A percentile compares a stretch with the other conserved stretches of the same genome.
Evolutionary conservation across 2,113 vertebrate genomes (phyloP).

Genomic region (Cyrtonyx montezumae): DNA sequence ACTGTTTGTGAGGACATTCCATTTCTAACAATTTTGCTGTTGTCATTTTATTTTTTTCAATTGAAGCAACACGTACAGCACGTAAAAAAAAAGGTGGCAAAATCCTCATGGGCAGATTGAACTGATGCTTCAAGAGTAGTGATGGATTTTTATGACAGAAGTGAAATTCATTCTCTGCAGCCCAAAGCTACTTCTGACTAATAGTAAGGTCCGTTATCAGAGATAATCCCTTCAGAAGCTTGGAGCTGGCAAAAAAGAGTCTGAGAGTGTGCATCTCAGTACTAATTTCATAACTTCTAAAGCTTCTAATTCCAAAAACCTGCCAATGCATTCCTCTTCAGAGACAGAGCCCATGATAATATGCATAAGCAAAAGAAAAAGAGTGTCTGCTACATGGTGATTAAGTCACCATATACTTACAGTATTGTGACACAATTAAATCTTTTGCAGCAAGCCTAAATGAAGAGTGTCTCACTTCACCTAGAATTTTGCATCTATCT

Average conservation of each 20-base stretch:
- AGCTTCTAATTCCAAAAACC: background rate
- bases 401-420: background rate
- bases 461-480: background rate
- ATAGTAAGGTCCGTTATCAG: background rate
- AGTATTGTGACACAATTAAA: background rate
- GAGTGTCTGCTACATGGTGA: background rate
- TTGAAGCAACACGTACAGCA: background rate
- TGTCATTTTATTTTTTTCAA: background rate
- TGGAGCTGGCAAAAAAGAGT: background rate
- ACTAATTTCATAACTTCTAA: background rate
- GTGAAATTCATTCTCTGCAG: background rate
- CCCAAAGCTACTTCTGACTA: background rate
- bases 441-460: background rate
- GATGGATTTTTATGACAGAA: background rate
- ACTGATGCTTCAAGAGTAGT: background rate
- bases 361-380: background rate
- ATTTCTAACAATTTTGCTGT: slow-evolving; percentile 32
- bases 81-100: background rate
- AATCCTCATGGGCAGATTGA: background rate
- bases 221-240: background rate
- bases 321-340: background rate
- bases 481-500: background rate
- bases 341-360: background rate
- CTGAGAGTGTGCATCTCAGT: background rate
- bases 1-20: background rate